Evolutionary conservation across 2,888 invertebrate genomes (phyloP).

Genomic region (Pyrochroa serraticornis): DNA sequence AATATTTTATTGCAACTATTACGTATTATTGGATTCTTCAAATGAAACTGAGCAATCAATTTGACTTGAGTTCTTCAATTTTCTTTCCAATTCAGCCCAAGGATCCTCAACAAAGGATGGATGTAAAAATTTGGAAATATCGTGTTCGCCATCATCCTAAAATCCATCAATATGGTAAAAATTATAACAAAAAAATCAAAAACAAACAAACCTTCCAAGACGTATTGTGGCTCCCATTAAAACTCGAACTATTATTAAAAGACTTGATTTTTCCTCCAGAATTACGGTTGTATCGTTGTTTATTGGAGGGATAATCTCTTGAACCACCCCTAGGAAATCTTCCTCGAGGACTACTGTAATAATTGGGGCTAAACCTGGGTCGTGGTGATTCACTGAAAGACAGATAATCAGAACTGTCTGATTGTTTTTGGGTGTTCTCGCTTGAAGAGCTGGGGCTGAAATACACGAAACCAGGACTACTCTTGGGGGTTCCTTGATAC

Average conservation of each 20-base stretch:
- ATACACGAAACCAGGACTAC: conserved; percentile 17
- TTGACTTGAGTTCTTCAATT: conserved; percentile 9
- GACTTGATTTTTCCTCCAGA: conserved; percentile 11
- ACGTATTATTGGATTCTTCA: no score
- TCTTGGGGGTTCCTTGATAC: conserved; percentile 6
- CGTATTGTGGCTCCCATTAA: background rate
- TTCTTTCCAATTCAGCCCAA: conserved; percentile 40
- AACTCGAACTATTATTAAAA: conserved; percentile 13
- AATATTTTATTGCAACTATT: no score
- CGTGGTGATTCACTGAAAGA: conserved; percentile 34
- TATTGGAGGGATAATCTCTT: conserved; percentile 16
- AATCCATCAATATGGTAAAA: background rate
- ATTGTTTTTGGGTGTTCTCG: conserved; percentile 7
- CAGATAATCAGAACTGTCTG: conserved; percentile 36
- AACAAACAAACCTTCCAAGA: no score
- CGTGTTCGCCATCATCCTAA: conserved; percentile 2
- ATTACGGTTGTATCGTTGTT: conserved; percentile 9
- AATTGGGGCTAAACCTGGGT: conserved; percentile 32
- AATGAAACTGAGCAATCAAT: background rate
- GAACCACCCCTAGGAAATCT: conserved; percentile 12
- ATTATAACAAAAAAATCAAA: background rate
- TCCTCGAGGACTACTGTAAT: conserved; percentile 39
- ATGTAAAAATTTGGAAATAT: conserved; percentile 32
- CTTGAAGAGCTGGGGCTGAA: conserved; percentile 8
- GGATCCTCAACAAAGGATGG: conserved; percentile 47